A percentile compares a stretch with the other conserved stretches of the same genome.
These are phyloP conservation scores for Carduelis carduelis DNA, from an alignment of 2,797 vertebrate genomes.

Conservation along the genomic window DNA sequence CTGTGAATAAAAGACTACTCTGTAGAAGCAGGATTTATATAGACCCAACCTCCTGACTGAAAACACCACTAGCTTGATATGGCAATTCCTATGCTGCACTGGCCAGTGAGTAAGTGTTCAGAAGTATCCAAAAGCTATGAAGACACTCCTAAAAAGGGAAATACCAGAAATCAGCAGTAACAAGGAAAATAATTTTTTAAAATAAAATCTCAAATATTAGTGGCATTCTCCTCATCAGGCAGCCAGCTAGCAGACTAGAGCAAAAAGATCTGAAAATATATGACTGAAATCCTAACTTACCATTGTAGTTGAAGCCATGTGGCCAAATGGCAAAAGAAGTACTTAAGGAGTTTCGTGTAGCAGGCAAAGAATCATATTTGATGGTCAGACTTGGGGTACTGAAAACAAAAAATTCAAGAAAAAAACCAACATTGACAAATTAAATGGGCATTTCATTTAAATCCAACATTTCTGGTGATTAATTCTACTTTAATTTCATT, in stretches of 20 bases:
- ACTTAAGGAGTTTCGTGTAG: background rate
- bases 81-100: background rate
- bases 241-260: background rate
- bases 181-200: background rate
- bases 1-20: background rate
- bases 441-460: background rate
- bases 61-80: background rate
- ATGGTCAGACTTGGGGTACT: constrained; percentile 1
- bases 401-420: background rate
- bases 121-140: background rate
- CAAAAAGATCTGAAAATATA: background rate
- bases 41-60: background rate
- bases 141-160: background rate
- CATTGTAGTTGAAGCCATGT: constrained; percentile 62
- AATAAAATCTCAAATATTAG: background rate
- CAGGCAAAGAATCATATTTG: constrained; percentile 42
- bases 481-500: background rate
- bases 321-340: constrained; percentile 25
- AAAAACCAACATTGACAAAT: background rate
- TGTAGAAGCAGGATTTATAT: background rate
- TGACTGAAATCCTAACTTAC: constrained; percentile 46
- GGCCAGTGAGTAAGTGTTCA: background rate
- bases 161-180: background rate
- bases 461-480: background rate
- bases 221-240: background rate